These are phyloP conservation scores for Drosophila sp. DNA, from an alignment of 1,140 invertebrate genomes.

Conservation along the genomic window DNA sequence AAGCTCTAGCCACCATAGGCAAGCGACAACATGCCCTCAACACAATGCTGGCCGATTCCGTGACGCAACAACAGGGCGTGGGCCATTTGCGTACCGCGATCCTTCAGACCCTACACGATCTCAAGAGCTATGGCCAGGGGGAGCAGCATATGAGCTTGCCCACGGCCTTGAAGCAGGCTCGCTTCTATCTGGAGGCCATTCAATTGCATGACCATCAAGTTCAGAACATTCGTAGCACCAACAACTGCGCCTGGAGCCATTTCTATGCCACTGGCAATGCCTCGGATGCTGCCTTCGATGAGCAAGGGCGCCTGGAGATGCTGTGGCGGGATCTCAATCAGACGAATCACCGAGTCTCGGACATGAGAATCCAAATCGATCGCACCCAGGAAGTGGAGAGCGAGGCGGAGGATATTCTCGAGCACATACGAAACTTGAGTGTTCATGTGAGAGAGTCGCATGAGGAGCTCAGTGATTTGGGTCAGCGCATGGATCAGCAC, in stretches of 20 bases:
- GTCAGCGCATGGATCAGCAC: conserved; percentile 42
- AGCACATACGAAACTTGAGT: conserved; percentile 80
- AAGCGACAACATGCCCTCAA: conserved; percentile 56
- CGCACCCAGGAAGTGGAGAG: conserved; percentile 83
- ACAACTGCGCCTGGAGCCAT: conserved; percentile 69
- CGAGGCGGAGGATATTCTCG: conserved; percentile 82
- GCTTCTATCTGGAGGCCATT: conserved; percentile 71
- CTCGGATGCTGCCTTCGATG: conserved; percentile 76
- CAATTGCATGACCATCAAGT: conserved; percentile 62
- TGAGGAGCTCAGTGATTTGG: conserved; percentile 50
- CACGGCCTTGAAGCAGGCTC: conserved; percentile 72
- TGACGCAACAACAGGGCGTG: conserved; percentile 41
- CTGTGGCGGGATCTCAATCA: conserved; percentile 74
- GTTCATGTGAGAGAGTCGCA: conserved; percentile 63
- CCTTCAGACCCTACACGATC: conserved; percentile 51
- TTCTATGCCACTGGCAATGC: conserved; percentile 75
- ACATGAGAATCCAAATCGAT: conserved; percentile 72
- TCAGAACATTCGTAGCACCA: conserved; percentile 58
- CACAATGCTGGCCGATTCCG: conserved; percentile 55
- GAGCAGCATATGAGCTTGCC: conserved; percentile 75
- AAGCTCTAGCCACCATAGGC: conserved; percentile 53
- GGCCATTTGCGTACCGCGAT: conserved; percentile 48
- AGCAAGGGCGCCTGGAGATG: conserved; percentile 73
- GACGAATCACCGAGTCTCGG: conserved; percentile 71
- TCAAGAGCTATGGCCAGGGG: conserved; percentile 69